Evolutionary conservation across 2,113 vertebrate species (phyloP).

Genomic region (Scartelaos histophorus): DNA sequence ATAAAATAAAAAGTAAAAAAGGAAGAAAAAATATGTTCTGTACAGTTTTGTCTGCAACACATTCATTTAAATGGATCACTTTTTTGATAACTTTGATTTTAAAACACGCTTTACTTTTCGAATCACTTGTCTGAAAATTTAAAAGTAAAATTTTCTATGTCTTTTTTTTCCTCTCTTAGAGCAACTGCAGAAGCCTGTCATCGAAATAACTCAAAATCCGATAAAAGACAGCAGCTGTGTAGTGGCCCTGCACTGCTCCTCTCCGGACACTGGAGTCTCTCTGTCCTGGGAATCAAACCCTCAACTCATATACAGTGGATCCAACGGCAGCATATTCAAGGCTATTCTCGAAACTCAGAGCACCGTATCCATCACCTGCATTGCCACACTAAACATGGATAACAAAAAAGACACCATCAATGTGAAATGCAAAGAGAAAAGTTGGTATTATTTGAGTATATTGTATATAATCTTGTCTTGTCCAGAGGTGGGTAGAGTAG

Average conservation of each 20-base stretch:
- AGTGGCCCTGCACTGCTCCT: conserved; percentile 21
- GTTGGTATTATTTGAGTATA: too few species aligned
- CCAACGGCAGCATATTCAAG: fast-evolving
- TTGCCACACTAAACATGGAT: not conserved
- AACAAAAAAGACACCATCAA: fast-evolving
- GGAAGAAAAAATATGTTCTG: too few species aligned
- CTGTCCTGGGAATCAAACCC: conserved; percentile 18
- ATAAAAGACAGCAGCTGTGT: not conserved
- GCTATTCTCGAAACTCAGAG: fast-evolving
- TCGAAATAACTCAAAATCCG: conserved; percentile 20
- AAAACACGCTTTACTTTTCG: too few species aligned
- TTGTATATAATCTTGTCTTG: too few species aligned
- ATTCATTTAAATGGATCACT: too few species aligned
- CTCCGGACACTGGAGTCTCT: fast-evolving
- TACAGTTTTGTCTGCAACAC: too few species aligned
- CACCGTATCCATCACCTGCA: conserved; percentile 33
- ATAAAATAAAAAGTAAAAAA: too few species aligned
- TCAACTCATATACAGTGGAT: fast-evolving
- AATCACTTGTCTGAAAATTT: too few species aligned
- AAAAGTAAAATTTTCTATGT: not conserved
- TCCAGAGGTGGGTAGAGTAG: too few species aligned
- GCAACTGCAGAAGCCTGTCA: not conserved
- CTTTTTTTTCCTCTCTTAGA: not conserved
- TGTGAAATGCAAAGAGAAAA: not conserved
- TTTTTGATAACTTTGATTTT: too few species aligned